Evolutionary conservation across 2,888 invertebrate genomes (phyloP).

Genomic region (Aphodius granarius): DNA sequence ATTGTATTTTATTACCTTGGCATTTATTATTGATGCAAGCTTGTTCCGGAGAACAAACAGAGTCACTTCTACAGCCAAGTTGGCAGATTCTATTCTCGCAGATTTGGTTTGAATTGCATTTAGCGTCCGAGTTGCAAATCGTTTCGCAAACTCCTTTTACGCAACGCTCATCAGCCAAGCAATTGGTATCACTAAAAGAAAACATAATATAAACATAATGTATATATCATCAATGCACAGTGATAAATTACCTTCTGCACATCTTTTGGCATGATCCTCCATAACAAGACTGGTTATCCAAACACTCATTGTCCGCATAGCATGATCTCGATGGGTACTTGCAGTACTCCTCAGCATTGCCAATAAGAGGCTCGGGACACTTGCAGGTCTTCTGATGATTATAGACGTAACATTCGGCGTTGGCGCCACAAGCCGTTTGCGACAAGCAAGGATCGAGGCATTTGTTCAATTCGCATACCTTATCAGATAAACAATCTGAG

Average conservation of each 20-base stretch:
- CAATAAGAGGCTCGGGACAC: conserved; percentile 72
- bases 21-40: conserved; percentile 84
- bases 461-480: conserved; percentile 77
- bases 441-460: conserved; percentile 77
- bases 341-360: conserved; percentile 76
- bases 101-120: conserved; percentile 79
- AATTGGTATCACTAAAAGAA: conserved; percentile 72
- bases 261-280: conserved; percentile 76
- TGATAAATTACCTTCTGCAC: conserved; percentile 77
- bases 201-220: not conserved
- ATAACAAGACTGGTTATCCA: conserved; percentile 72
- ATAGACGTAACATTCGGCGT: conserved; percentile 71
- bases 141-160: conserved; percentile 80
- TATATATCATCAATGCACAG: no score
- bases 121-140: conserved; percentile 83
- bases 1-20: conserved; percentile 60
- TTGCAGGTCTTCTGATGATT: conserved; percentile 75
- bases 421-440: conserved; percentile 81
- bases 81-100: conserved; percentile 86
- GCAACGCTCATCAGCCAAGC: conserved; percentile 84
- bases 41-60: conserved; percentile 71
- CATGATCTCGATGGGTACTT: conserved; percentile 70
- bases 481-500: conserved; percentile 71
- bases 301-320: conserved; percentile 67
- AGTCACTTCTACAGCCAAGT: conserved; percentile 84